Evolutionary conservation across 2,797 vertebrate species (phyloP), one percentile per base, ranked within the genome.

Genomic region (Helicolenus hilgendorfi): DNA sequence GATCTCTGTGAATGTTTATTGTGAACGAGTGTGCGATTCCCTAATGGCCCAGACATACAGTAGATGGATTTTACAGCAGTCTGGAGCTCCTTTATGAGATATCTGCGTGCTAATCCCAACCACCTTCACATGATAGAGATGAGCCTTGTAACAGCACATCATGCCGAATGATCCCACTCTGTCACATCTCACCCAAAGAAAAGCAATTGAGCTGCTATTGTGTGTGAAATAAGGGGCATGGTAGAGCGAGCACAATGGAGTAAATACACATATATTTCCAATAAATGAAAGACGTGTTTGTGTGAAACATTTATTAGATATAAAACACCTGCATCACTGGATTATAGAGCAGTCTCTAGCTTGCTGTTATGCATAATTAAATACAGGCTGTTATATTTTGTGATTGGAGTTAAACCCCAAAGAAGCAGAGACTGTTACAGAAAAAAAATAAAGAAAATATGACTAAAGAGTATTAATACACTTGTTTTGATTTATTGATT

Each of bases 61-160:
- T 2, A 81, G 83, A 92, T 83, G 72, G 62, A 89, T 75, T 79
- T 26, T 45, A 45, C 72, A 76, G 81, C 84, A 72, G 79, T 63
- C 79, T 71, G 77, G 1, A 29, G 71, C 63, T 78, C 79, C 77
- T 86, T 93, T 91, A 91, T 62, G 76, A 89, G 77, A 67, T 89
- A 82, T 91, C 88, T 89, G 91, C 70, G 64, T 22, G 1, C 49
- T 81, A 88, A 94, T 93, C 84, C 89, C 63, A 60, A 20, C 70
- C 89, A 89, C 90, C 87, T 90, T 92, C 78, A 65, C 85, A 56
- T 87, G 83, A 92, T 84, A 69, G 91, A 89, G 79, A 91, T 72
- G 84, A 86, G 86, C 31, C 71, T 31, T 65, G 82, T 79, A 79
- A 85, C 82, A 62, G 84, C 84, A 83, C 81, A 88, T 94, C 70